Percentiles rank a stretch among this genome's conserved stretches.
Evolutionary conservation across 2,113 vertebrate species (phyloP).

Genomic region (Bos taurus): DNA sequence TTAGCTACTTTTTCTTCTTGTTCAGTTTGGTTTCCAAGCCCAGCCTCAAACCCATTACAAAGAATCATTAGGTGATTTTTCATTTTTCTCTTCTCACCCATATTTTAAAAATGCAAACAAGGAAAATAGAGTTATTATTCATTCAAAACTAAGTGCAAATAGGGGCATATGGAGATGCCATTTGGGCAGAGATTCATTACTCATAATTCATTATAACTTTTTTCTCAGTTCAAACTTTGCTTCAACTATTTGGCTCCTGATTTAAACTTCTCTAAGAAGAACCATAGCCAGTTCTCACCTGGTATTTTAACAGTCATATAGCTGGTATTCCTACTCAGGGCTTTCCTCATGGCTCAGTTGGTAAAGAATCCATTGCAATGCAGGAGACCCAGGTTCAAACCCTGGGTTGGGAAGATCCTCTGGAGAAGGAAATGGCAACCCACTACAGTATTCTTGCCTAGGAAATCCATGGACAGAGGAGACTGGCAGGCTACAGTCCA

Average conservation of each 20-base stretch:
- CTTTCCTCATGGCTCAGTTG: neutral
- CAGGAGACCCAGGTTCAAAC: neutral
- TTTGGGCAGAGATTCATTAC: neutral
- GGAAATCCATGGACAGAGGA: neutral
- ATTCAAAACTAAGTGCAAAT: slow-evolving; percentile 7
- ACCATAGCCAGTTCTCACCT: neutral
- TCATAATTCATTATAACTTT: neutral
- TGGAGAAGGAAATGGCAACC: neutral
- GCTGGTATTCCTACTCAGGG: neutral
- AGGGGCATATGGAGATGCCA: neutral
- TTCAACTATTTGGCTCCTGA: neutral
- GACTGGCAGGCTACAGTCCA: neutral
- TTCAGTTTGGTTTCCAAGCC: neutral
- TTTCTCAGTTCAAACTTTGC: neutral
- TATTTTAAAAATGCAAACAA: neutral
- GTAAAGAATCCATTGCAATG: neutral
- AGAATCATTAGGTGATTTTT: neutral
- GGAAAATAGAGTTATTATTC: neutral
- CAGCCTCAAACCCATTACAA: neutral
- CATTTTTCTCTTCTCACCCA: neutral
- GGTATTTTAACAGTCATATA: neutral
- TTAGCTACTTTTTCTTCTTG: neutral
- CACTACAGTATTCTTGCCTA: neutral
- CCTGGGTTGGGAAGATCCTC: neutral
- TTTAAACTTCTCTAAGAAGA: neutral